phyloP scores from a whole-genome alignment of 2,888 invertebrate species.

The Syritta pipiens region DNA sequence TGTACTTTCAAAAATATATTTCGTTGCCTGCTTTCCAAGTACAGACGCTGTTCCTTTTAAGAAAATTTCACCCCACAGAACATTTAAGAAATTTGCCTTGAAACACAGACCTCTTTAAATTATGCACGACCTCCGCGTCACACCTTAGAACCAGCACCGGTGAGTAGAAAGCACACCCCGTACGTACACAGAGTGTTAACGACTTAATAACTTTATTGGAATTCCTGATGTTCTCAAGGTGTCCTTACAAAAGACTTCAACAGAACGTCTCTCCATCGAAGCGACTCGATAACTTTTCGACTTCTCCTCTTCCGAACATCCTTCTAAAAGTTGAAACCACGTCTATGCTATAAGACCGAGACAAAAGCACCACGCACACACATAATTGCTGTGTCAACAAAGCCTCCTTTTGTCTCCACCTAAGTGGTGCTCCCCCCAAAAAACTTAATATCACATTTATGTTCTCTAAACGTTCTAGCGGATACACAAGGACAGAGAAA shows the following conservation, averaged over 20 bases:
- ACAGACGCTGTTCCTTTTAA: too few relatives aligned
- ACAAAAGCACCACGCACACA: conserved; percentile 10
- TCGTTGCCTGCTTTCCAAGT: too few relatives aligned
- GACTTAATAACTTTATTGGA: background rate
- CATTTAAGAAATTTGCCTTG: too few relatives aligned
- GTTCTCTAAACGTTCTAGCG: background rate
- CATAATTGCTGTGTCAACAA: conserved; percentile 47
- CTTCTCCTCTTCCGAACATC: background rate
- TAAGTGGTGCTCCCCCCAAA: conserved; percentile 31
- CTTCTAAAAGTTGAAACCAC: conserved; percentile 14
- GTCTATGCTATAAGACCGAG: background rate
- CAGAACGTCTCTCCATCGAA: background rate
- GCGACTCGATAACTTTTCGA: background rate
- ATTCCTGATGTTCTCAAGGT: background rate
- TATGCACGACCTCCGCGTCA: too few relatives aligned
- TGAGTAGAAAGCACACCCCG: background rate
- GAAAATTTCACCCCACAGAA: too few relatives aligned
- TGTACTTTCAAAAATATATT: too few relatives aligned
- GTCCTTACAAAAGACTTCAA: too few relatives aligned
- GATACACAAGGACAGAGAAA: background rate
- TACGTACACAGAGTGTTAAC: background rate
- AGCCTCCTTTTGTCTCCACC: conserved; percentile 26
- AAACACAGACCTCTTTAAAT: too few relatives aligned
- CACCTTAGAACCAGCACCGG: too few relatives aligned
- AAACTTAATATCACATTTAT: conserved; percentile 32